Evolutionary conservation across 1,140 invertebrate species (phyloP), one percentile per base, ranked within the genome.

Genomic region (Tyrophagus putrescentiae): DNA sequence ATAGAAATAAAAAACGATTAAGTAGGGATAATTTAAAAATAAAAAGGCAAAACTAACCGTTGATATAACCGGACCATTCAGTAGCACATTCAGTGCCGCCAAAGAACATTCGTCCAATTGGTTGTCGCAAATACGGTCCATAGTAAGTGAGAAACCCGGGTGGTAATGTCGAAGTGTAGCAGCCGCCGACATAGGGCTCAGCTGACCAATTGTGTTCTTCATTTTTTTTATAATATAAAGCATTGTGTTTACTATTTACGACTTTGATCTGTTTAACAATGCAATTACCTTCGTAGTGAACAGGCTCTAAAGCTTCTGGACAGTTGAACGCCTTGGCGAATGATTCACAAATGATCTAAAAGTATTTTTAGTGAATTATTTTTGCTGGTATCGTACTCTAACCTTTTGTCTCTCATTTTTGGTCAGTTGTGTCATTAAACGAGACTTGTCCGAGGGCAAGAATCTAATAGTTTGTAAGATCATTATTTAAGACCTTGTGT

Each of bases 61-160:
- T 72, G 70, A 76, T 75, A 64, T 76, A 76, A 32, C 75, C 75
- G 25, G 71, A 67, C 75, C 75, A 76, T 34, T 70, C 60, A 1
- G 68, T 71, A 4, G 75, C 75, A 3, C 72, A 73, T 64, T 76
- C 75, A 29, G 74, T 76, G 1, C 75, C 75, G n/a, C 72, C 75
- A 66, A 75, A 76, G 60, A 71, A 67, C 1, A 76, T 41, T 18
- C 64, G 39, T 27, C 64, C 70, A 33, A 70, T 57, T 27, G 69
- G 68, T 27, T 65, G 54, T 21, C 69, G 50, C 7, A 70, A 5
- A 11, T 66, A 73, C 72, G 53, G 68, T 53, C 72, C 70, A 65
- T 67, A 73, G 18, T 64, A 62, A 0, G 73, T 73, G 1, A 75
- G 65, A 21, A 72, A 67, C 6, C 72, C 72, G 1, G 73, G 73